Base-by-base conservation (phyloP, 2,797 vertebrate genomes). In the Carcharodon carcharias region DNA sequence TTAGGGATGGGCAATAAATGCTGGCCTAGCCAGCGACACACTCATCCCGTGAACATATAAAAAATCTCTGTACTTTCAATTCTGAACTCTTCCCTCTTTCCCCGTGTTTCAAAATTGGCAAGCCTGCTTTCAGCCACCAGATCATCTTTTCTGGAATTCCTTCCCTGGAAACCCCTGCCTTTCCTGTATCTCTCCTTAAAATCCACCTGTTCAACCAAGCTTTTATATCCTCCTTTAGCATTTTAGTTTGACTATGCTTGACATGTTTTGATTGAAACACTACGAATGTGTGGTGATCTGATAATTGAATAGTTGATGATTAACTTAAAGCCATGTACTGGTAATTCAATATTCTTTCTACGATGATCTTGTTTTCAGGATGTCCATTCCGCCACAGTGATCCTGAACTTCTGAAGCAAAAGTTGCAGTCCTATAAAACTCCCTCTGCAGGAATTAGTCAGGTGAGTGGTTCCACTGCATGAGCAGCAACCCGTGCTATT, bases 311-410 rank as follows among this genome's bases (percentile, higher is more conserved):
- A 31, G 58, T 89, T 56, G 26, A 28, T 31, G 54, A 63, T 92
- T n/a, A 63, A 63, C 58, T 58, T 31, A 35, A 35, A 92, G 12
- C 4, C 88, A 35, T 14, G 0, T 65, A 45, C 92, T 77, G 50
- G 56, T 95, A 31, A 14, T 35, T 67, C 50, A 45, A 28, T 28
- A 50, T 56, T 73, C 28, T 96, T 96, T 97, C 65, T 91, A 96
- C 97, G n/a, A 96, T 96, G 96, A 96, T 97, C 96, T 96, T 96
- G 21, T 97, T 98, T 96, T 85, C 97, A 99, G 99, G 99, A 63
- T 99, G 99, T 97, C 99, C 99, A 96, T 99, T 99, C 97, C 98
- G 98, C 96, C 99, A 99, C 98, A 99, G 98, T 56, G 99, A 99
- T 97, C 98, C 98, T 0, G 99, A 99, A 96, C 98, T 99, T 45